These are phyloP conservation scores for Coptodon rendalli DNA, from an alignment of 2,113 vertebrate genomes.

Conservation along the genomic window DNA sequence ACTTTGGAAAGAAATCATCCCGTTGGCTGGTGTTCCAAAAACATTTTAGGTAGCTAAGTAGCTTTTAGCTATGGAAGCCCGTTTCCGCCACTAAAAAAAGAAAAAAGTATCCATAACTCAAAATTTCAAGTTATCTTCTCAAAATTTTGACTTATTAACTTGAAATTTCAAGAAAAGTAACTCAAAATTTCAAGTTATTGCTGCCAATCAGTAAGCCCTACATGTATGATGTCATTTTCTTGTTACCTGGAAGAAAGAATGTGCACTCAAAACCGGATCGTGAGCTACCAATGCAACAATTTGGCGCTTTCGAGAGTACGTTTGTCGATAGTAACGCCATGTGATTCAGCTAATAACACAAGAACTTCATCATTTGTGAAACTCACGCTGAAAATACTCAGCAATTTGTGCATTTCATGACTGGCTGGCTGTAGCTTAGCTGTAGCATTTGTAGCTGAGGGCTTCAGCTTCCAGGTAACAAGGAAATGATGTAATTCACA, in stretches of 20 bases:
- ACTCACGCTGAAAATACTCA: neutral
- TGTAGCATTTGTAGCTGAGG: neutral
- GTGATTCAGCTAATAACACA: neutral
- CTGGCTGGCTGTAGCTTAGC: rapidly evolving
- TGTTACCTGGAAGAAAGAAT: neutral
- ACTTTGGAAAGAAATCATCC: neutral
- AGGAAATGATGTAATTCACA: neutral
- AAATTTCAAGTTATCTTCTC: neutral
- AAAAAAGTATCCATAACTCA: neutral
- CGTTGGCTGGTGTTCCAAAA: neutral
- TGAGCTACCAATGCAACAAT: neutral
- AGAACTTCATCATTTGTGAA: neutral
- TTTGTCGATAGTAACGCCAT: rapidly evolving
- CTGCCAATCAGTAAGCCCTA: neutral
- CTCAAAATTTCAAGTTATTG: rapidly evolving
- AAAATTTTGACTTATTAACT: neutral
- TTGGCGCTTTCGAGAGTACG: rapidly evolving
- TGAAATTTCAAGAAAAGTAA: neutral
- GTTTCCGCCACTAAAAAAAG: neutral
- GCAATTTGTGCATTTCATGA: neutral
- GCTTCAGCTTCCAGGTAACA: neutral
- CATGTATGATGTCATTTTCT: neutral
- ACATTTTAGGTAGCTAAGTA: neutral
- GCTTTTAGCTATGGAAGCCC: neutral
- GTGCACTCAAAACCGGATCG: neutral